phyloP scores from a whole-genome alignment of 2,797 vertebrate species.

The Pogonophryne albipinna region DNA sequence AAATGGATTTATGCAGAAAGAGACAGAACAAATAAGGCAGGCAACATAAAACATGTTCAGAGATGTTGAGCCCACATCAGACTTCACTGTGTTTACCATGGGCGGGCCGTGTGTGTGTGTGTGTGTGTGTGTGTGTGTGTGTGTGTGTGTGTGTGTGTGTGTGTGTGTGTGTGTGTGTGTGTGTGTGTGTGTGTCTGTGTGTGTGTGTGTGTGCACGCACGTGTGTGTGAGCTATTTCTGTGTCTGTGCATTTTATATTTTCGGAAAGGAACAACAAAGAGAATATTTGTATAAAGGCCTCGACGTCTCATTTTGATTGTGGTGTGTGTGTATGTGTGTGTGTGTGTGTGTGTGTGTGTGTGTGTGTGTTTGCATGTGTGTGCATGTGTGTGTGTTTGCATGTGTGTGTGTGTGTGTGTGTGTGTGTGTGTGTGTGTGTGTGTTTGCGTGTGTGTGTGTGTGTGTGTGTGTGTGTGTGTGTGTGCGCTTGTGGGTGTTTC shows the following conservation, averaged over 20 bases:
- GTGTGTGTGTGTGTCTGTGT: no score
- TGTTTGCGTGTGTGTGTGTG: no score
- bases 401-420: no score
- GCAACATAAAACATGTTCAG: constrained; percentile 54
- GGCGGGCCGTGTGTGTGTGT: constrained; percentile 43
- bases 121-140: constrained; percentile 31
- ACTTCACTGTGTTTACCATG: constrained; percentile 55
- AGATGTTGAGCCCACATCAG: constrained; percentile 68
- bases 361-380: neutral
- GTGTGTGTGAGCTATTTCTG: constrained; percentile 47
- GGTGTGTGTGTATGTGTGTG: constrained; percentile 8
- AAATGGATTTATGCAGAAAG: neutral
- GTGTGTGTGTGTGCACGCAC: no score
- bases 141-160: neutral
- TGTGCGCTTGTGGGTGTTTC: constrained; percentile 18
- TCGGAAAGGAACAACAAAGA: constrained; percentile 8
- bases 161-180: constrained; percentile 17
- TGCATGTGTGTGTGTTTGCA: no score
- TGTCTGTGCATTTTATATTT: constrained; percentile 41
- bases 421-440: no score
- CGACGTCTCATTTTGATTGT: constrained; percentile 36
- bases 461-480: constrained; percentile 8
- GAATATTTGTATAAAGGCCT: constrained; percentile 46
- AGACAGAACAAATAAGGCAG: no score
- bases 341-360: constrained; percentile 4